A percentile compares a stretch with the other conserved stretches of the same genome.
phyloP scores from a whole-genome alignment of 2,797 vertebrate species.

The Argentina silus region DNA sequence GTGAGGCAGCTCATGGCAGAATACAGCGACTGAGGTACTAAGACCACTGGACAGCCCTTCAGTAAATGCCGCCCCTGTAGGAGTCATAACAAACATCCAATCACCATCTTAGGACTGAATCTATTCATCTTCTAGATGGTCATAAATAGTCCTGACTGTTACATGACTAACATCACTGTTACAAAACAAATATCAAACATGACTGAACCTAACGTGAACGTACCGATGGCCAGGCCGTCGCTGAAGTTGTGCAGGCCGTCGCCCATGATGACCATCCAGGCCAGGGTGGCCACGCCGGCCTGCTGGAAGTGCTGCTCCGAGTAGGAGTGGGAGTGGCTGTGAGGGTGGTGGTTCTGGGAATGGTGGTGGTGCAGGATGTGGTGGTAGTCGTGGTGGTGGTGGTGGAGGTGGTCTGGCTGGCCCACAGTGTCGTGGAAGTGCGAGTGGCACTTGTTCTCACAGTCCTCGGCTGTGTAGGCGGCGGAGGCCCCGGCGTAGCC shows the following conservation, averaged over 20 bases:
- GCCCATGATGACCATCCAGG: conserved; percentile 99
- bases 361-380: conserved; percentile 98
- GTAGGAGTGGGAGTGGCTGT: conserved; percentile 93
- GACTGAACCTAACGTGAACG: neutral
- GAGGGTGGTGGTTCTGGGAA: conserved; percentile 97
- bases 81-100: conserved; percentile 19
- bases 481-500: conserved; percentile 58
- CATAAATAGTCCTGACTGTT: neutral
- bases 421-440: conserved; percentile 97
- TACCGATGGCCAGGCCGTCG: conserved; percentile 88
- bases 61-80: conserved; percentile 93
- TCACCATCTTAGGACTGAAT: neutral
- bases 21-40: conserved; percentile 96
- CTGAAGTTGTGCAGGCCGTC: conserved; percentile 97
- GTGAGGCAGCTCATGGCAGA: conserved; percentile 96
- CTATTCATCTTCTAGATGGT: neutral
- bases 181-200: too few species aligned
- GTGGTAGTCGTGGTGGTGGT: conserved; percentile 98
- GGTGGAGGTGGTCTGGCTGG: conserved; percentile 89
- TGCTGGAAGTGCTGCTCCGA: conserved; percentile 91
- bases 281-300: conserved; percentile 91
- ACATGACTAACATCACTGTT: neutral
- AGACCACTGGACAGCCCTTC: conserved; percentile 94
- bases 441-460: conserved; percentile 97
- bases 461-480: conserved; percentile 87